phyloP scores from a whole-genome alignment of 1,140 invertebrate species.

The Acromyrmex heyeri region DNA sequence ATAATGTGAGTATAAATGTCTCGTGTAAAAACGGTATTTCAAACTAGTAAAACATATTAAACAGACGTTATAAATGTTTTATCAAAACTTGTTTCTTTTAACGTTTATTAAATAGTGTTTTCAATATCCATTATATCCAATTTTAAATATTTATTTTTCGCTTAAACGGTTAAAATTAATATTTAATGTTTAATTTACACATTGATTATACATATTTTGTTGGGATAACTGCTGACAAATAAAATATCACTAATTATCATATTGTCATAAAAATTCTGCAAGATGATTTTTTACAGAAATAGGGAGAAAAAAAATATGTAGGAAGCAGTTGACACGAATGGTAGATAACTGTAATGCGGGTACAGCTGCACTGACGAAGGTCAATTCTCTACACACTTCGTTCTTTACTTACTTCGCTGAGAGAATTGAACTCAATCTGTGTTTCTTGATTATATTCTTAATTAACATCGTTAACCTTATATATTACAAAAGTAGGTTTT shows the following conservation, averaged over 20 bases:
- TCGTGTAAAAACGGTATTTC: too few species aligned
- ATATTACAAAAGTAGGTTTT: neutral
- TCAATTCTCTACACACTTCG: neutral
- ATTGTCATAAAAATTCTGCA: neutral
- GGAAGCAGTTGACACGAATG: neutral
- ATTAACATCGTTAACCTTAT: neutral
- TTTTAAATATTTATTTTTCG: too few species aligned
- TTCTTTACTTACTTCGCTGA: neutral
- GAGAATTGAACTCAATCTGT: neutral
- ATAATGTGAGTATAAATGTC: too few species aligned
- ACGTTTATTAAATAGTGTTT: too few species aligned
- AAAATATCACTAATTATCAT: neutral
- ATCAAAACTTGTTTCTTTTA: too few species aligned
- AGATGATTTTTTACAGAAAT: neutral
- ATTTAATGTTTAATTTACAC: too few species aligned
- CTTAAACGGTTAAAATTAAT: too few species aligned
- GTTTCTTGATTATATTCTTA: neutral
- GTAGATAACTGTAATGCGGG: neutral
- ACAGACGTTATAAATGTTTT: too few species aligned
- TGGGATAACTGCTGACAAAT: too few species aligned
- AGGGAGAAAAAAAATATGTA: neutral
- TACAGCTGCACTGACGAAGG: constrained; percentile 14
- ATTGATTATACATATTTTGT: too few species aligned
- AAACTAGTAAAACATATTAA: too few species aligned
- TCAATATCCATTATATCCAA: too few species aligned